Evolutionary conservation across 2,888 invertebrate genomes (phyloP).

Genomic region (Odontothrips loti): DNA sequence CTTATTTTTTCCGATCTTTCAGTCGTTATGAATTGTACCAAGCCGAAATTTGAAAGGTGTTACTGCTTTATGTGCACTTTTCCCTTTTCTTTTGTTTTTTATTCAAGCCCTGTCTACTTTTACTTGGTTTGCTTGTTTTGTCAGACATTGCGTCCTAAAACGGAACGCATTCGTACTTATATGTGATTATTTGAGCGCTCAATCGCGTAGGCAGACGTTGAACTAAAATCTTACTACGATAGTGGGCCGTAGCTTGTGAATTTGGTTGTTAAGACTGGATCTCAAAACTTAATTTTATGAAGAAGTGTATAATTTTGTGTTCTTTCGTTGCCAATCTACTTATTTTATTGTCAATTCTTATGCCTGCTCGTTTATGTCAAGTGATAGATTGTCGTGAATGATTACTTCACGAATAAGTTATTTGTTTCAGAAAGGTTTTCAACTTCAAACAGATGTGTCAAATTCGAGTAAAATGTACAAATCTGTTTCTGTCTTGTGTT

Average conservation of each 20-base stretch:
- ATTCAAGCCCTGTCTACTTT: background rate
- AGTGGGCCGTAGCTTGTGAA: constrained; percentile 22
- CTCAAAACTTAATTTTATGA: constrained; percentile 17
- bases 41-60: background rate
- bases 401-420: background rate
- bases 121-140: constrained; percentile 1
- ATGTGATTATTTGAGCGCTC: background rate
- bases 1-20: too few relatives aligned
- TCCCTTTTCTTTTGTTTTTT: background rate
- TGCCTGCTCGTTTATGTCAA: constrained; percentile 20
- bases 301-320: constrained; percentile 25
- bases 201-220: constrained; percentile 20
- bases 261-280: constrained; percentile 26
- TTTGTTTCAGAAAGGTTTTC: constrained; percentile 16
- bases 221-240: constrained; percentile 7
- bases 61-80: background rate
- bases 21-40: background rate
- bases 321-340: constrained; percentile 26
- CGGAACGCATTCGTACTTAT: constrained; percentile 1
- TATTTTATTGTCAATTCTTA: constrained; percentile 27
- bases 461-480: constrained; percentile 23
- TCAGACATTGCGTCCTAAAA: background rate
- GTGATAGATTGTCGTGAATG: constrained; percentile 2
- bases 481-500: constrained; percentile 26
- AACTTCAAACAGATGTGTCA: constrained; percentile 22